phyloP scores from a whole-genome alignment of 2,113 vertebrate species.

The Orcinus orca region DNA sequence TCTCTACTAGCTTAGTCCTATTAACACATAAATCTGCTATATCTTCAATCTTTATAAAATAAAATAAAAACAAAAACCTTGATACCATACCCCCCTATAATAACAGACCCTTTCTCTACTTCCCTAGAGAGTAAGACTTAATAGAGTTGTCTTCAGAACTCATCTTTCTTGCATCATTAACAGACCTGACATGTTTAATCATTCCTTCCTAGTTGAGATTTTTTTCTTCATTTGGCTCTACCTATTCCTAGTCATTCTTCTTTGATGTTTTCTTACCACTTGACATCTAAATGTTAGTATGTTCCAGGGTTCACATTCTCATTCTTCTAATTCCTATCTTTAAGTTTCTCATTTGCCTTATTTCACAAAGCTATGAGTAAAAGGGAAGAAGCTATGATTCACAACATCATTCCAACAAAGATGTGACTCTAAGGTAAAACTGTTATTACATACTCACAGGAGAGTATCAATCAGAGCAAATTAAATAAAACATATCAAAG shows the following conservation, averaged over 20 bases:
- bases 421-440: not conserved
- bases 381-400: not conserved
- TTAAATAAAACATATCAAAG: not conserved
- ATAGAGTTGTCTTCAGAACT: not conserved
- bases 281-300: not conserved
- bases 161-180: not conserved
- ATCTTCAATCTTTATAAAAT: not conserved
- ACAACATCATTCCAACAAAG: not conserved
- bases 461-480: not conserved
- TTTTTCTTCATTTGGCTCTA: not conserved
- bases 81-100: not conserved
- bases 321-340: not conserved
- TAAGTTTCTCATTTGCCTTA: not conserved
- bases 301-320: not conserved
- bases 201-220: not conserved
- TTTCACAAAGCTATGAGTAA: not conserved
- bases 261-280: not conserved
- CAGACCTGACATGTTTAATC: not conserved
- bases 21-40: not conserved
- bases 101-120: not conserved
- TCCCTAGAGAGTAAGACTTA: not conserved
- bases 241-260: not conserved
- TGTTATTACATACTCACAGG: not conserved
- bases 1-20: not conserved
- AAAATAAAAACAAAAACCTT: not conserved